Conservation (phyloP, 1,140 invertebrate species). For the Drosophila nannoptera region DNA sequence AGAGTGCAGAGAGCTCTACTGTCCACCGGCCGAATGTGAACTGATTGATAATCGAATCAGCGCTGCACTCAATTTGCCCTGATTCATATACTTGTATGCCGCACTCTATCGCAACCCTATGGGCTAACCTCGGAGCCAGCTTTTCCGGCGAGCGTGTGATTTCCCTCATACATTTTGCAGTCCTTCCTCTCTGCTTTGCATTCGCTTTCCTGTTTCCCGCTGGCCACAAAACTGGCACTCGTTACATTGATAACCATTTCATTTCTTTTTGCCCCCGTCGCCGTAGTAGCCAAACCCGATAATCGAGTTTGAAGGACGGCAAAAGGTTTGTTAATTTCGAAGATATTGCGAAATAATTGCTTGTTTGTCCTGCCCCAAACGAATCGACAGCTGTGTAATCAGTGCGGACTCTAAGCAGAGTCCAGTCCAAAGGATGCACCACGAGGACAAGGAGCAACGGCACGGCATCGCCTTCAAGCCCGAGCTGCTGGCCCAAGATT, state of each 20-base stretch:
- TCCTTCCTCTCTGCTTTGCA: conserved; percentile 30
- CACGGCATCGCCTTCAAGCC: background rate
- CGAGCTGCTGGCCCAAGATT: conserved; percentile 29
- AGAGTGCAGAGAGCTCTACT: no score
- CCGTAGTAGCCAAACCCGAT: background rate
- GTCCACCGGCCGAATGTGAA: background rate
- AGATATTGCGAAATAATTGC: conserved; percentile 60
- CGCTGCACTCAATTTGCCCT: background rate
- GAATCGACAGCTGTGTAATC: conserved; percentile 19
- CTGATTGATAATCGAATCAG: conserved; percentile 23
- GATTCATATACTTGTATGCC: conserved; percentile 1
- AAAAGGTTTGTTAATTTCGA: conserved; percentile 47
- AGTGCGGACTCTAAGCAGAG: background rate
- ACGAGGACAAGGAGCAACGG: background rate
- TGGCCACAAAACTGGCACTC: conserved; percentile 28
- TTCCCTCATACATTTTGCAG: conserved; percentile 27
- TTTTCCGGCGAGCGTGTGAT: conserved; percentile 2
- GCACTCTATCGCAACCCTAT: conserved; percentile 2
- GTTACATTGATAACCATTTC: conserved; percentile 44
- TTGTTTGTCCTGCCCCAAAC: conserved; percentile 38
- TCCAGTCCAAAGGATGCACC: background rate
- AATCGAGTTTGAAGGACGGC: conserved; percentile 14
- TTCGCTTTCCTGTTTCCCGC: conserved; percentile 33
- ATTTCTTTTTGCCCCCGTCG: conserved; percentile 22
- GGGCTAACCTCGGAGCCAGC: conserved; percentile 17